Base-by-base conservation (phyloP, 2,888 invertebrate genomes). In the Aleiodes testaceus region DNA sequence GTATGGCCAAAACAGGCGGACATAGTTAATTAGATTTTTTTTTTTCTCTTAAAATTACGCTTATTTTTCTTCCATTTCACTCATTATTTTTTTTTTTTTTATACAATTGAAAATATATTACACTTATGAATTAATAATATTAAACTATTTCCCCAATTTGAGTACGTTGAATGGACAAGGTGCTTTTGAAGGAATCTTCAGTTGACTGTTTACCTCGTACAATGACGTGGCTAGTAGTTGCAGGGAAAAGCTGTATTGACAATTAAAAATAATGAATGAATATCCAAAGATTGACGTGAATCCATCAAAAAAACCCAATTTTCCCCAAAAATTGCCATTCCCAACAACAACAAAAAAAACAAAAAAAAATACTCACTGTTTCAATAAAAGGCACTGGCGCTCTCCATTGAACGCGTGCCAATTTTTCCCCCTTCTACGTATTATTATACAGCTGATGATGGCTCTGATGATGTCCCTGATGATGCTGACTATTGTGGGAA, bases 361-460 rank as follows among this genome's bases (percentile, higher is more conserved):
- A 14, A 9, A 9, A 14, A 47, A n/a, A 22, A n/a, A 9, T 14
- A 18, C 44, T 74, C 59, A 78, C 78, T 75, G 75, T 76, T 72
- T 72, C 75, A 69, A 74, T 61, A 75, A 78, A 72, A 69, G 75
- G 74, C 75, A 76, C 68, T 68, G 76, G 75, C 65, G 77, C 78
- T 69, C 72, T 75, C 74, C 76, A 77, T 71, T 78, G 75, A 73
- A 76, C 74, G 52, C 77, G 75, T 75, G 76, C 75, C 73, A 77
- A 74, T 68, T 74, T 75, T 67, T 69, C 73, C 70, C 73, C 78
- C 78, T 77, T 81, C 83, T 86, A 85, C 85, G 86, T 85, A 76
- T 86, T 86, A 77, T 85, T 86, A 77, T 86, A 86, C 73, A 85
- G 81, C 72, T 86, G 86, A 77, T 86, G 85, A 73, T 85, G 86